These are phyloP conservation scores for Quiscalus mexicanus DNA, from an alignment of 2,113 vertebrate genomes.

Conservation along the genomic window DNA sequence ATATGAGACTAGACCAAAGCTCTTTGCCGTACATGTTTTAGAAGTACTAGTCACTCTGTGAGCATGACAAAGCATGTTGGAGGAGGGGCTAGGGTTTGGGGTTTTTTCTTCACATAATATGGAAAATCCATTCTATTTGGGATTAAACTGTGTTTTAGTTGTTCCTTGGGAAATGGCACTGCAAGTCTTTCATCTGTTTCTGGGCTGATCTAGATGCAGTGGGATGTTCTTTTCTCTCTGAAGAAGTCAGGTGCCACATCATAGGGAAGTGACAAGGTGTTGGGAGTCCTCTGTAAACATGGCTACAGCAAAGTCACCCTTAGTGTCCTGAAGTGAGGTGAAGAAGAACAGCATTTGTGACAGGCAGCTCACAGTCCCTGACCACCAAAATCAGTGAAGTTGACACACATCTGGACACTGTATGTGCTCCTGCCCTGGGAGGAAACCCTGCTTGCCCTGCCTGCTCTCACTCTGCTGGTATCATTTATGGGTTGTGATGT, in stretches of 20 bases:
- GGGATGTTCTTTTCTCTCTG: neutral
- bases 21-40: neutral
- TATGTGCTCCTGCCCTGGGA: neutral
- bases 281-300: neutral
- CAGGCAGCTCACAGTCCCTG: neutral
- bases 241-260: neutral
- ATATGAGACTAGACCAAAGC: neutral
- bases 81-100: fast-evolving
- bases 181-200: neutral
- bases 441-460: neutral
- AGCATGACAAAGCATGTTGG: neutral
- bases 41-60: neutral
- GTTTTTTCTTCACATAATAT: neutral
- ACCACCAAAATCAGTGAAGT: neutral
- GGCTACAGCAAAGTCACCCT: neutral
- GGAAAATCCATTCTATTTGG: neutral
- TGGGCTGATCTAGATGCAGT: neutral
- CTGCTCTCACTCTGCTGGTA: neutral
- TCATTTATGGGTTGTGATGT: neutral
- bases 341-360: neutral
- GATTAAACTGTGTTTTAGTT: neutral
- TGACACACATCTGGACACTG: neutral
- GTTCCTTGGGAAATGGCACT: neutral
- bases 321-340: neutral
- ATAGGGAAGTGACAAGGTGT: neutral